Evolutionary conservation across 2,888 invertebrate genomes (phyloP).

Genomic region (Apamea crenata): DNA sequence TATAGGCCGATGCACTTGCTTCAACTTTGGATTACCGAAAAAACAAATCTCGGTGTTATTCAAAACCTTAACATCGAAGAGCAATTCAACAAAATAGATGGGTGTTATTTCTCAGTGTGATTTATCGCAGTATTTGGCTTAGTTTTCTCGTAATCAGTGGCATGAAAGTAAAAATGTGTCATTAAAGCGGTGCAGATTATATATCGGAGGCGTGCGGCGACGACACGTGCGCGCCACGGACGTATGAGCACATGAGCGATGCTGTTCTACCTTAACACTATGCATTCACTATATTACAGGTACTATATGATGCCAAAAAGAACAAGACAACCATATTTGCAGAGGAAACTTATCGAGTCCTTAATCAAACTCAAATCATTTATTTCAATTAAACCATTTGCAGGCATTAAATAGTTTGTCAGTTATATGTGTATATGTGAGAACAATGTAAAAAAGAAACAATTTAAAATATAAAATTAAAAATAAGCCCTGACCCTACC

Average conservation of each 20-base stretch:
- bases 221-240: constrained; percentile 52
- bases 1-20: constrained; percentile 10
- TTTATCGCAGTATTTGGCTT: constrained; percentile 15
- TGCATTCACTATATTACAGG: background rate
- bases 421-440: too few species aligned
- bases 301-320: background rate
- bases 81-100: background rate
- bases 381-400: too few species aligned
- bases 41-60: background rate
- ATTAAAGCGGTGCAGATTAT: constrained; percentile 50
- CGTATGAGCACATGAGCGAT: constrained; percentile 28
- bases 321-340: background rate
- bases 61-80: background rate
- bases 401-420: too few species aligned
- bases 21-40: background rate
- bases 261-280: constrained; percentile 2
- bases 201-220: constrained; percentile 46
- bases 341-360: background rate
- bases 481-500: too few species aligned
- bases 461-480: too few species aligned
- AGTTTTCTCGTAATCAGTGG: constrained; percentile 32
- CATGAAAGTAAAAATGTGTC: constrained; percentile 63
- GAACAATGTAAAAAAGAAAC: too few species aligned
- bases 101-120: background rate
- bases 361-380: too few species aligned